Evolutionary conservation across 1,140 invertebrate genomes (phyloP).

Genomic region (Aphelinus certus): DNA sequence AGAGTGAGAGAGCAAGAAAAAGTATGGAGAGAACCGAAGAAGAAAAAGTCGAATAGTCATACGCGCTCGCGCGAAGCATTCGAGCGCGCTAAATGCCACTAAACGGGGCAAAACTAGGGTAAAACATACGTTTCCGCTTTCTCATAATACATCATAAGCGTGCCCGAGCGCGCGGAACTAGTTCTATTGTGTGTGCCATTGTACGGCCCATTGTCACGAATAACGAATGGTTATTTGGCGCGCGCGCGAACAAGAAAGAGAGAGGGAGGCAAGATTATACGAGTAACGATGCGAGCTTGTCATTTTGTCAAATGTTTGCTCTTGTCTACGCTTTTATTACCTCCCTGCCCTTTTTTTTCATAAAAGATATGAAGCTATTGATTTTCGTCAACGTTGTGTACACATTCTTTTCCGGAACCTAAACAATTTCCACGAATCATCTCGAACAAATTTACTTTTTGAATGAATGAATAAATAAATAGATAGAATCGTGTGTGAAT

Average conservation of each 20-base stretch:
- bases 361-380: slow-evolving; percentile 3
- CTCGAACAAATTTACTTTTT: too few species aligned
- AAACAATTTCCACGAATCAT: not conserved
- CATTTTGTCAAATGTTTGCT: slow-evolving; percentile 46
- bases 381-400: not conserved
- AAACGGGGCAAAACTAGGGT: slow-evolving; percentile 60
- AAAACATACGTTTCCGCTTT: slow-evolving; percentile 64
- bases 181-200: slow-evolving; percentile 53
- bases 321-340: slow-evolving; percentile 33
- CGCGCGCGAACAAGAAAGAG: not conserved
- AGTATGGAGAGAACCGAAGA: not conserved
- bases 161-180: slow-evolving; percentile 48
- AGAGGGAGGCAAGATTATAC: not conserved
- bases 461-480: too few species aligned
- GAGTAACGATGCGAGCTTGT: slow-evolving; percentile 20
- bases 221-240: slow-evolving; percentile 54
- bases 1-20: slow-evolving; percentile 25
- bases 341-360: slow-evolving; percentile 27
- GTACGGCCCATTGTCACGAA: slow-evolving; percentile 48
- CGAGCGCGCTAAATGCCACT: slow-evolving; percentile 60
- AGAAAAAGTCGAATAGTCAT: slow-evolving; percentile 50
- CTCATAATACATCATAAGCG: slow-evolving; percentile 61
- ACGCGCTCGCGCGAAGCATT: slow-evolving; percentile 46
- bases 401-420: not conserved
- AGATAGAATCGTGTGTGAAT: too few species aligned